Conservation (phyloP, 2,888 invertebrate genomes). For the Micoletzkya japonica region DNA sequence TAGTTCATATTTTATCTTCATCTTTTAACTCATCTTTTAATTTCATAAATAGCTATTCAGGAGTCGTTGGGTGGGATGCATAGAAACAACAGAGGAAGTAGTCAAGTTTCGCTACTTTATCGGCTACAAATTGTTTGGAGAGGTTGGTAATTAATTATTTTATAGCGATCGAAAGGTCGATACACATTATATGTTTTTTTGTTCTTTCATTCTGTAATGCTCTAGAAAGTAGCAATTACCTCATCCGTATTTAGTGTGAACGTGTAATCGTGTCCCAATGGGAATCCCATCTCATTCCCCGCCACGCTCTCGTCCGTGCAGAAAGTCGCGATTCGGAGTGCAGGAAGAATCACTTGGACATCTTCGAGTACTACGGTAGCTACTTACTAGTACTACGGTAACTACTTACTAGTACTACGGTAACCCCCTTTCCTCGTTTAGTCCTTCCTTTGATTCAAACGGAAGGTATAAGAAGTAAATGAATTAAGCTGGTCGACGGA, state of each 20-base stretch:
- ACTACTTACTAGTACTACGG: no score
- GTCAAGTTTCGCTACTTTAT: constrained; percentile 61
- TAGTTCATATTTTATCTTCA: constrained; percentile 28
- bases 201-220: not conserved
- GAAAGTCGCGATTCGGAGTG: constrained; percentile 40
- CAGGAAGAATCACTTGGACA: constrained; percentile 38
- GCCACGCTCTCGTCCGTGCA: constrained; percentile 33
- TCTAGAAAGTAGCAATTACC: not conserved
- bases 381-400: no score
- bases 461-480: not conserved
- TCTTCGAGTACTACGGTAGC: constrained; percentile 46
- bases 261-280: constrained; percentile 27
- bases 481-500: constrained; percentile 54
- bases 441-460: no score
- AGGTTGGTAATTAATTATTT: constrained; percentile 32
- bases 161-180: not conserved
- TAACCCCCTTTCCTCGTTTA: no score
- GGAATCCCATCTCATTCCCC: constrained; percentile 41
- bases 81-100: constrained; percentile 41
- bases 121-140: constrained; percentile 54
- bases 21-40: no score
- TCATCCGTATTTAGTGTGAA: not conserved
- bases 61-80: constrained; percentile 46
- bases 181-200: no score
- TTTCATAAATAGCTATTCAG: constrained; percentile 29